Base-by-base conservation (phyloP, 2,888 invertebrate species). In the Myopa tessellatipennis region DNA sequence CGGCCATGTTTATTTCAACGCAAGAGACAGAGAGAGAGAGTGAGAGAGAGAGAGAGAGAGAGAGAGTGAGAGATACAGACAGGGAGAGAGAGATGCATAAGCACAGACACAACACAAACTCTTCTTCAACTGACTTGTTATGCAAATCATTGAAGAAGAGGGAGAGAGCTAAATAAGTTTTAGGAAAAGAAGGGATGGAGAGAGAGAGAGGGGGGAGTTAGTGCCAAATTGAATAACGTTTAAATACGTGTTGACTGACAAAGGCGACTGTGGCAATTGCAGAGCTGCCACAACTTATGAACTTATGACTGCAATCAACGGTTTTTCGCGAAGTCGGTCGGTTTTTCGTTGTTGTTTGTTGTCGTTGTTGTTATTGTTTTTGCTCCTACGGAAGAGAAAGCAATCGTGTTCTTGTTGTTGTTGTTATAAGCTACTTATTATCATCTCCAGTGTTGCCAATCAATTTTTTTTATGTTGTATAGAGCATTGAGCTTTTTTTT, bases 191-290 rank as follows among this genome's bases (percentile, higher is more conserved):
- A 16, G 58, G 5, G n/a, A 58, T 1, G 12, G 58, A 12, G 61
- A n/a, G 61, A n/a, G 18, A 4, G 8, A 3, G 14, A 3, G 50
- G 8, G 50, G 14, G 50, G 50, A 50, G 50, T 10, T 8, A 8
- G 50, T 8, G 14, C 12, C 26, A 63, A 63, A 34, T 63, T 63
- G 61, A 63, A 63, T 63, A 8, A 34, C 36, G 38, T 12, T 63
- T 26, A 63, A 69, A 8, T 38, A 68, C n/a, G 38, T 14, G 26
- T 18, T 52, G 70, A 55, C 55, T 68, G 68, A 68, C 68, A 16
- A 40, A 10, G 6, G 14, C 61, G 4, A 61, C 26, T 61, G 61
- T 26, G 18, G 61, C 18, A 26, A 58, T 58, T 16, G 18, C 58
- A 58, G n/a, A 5, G 58, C 18, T 58, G 55, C 16, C 55, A 60